Evolutionary conservation across 2,797 vertebrate species (phyloP), one percentile per base, ranked within the genome.

Genomic region (Sparidentex hasta): DNA sequence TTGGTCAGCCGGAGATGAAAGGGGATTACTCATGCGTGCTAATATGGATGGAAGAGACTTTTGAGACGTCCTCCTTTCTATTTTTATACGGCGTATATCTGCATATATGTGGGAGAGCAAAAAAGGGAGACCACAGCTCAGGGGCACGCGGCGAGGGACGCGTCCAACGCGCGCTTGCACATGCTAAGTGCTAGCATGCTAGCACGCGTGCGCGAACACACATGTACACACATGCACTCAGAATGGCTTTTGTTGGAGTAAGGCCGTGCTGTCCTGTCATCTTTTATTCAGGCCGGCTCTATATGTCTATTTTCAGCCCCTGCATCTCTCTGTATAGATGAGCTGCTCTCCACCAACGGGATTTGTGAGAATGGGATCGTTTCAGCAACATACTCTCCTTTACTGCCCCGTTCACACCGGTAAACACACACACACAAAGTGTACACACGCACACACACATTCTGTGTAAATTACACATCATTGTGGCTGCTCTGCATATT

Each of bases 251-350:
- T 82, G 83, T 73, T 61, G 65, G 44, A 54, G 51, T 44, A 27
- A 9, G 44, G 71, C 82, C 47, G 52, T 33, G 82, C 61, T 14
- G 56, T 76, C 69, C 75, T 78, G 71, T 85, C 86, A 89, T 93
- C 69, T 91, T 92, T 93, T 82, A 93, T 91, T 90, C 86, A 93
- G 79, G 50, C n/a, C 61, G 5, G 54, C 75, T 80, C 79, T 78
- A 64, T 71, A 63, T 79, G 83, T 90, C 84, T 93, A 90, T 91
- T 90, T 89, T 86, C 84, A 85, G 85, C 87, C 78, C 78, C 46
- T 41, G 73, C 83, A 67, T 86, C 80, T 78, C 77, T 87, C 65
- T 63, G 80, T 68, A 67, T 68, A 78, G 83, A 85, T 79, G 85
- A 89, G 90, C 80, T 66, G 80, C 81, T 88, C 71, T 92, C 83